These are phyloP conservation scores for Triplophysa bombifrons DNA, from an alignment of 2,797 vertebrate species.

Conservation along the genomic window DNA sequence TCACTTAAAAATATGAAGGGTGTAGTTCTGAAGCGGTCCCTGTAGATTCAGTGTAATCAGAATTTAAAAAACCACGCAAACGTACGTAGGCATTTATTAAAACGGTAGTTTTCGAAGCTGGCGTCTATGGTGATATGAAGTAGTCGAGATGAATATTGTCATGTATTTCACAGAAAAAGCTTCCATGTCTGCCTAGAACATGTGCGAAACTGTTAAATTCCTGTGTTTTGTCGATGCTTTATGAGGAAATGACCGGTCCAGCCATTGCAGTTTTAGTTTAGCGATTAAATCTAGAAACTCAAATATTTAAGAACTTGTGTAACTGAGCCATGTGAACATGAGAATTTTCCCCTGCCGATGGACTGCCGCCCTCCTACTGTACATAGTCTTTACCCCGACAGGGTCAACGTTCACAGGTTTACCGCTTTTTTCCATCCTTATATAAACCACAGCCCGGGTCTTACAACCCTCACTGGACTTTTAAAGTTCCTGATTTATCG, in stretches of 20 bases:
- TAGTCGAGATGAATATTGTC: neutral
- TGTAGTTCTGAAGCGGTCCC: neutral
- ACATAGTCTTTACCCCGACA: slow-evolving; percentile 61
- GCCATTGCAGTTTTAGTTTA: slow-evolving; percentile 48
- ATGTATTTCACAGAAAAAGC: slow-evolving; percentile 2
- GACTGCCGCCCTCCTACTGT: slow-evolving; percentile 72
- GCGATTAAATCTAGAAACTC: slow-evolving; percentile 60
- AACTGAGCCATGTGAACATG: slow-evolving; percentile 73
- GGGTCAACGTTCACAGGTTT: slow-evolving; percentile 8
- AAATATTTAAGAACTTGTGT: slow-evolving; percentile 70
- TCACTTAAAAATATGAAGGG: slow-evolving; percentile 13
- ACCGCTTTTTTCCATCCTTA: neutral
- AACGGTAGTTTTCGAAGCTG: neutral
- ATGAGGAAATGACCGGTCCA: slow-evolving; percentile 35
- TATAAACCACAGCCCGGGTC: slow-evolving; percentile 16
- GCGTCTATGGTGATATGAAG: slow-evolving; percentile 3
- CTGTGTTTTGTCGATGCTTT: slow-evolving; percentile 58
- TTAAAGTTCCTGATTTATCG: slow-evolving; percentile 11
- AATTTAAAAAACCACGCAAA: slow-evolving; percentile 11
- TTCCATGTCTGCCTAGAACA: neutral
- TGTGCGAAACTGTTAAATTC: neutral
- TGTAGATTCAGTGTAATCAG: slow-evolving; percentile 11
- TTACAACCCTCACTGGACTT: slow-evolving; percentile 39
- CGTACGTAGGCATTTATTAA: slow-evolving; percentile 4
- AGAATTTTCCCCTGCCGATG: slow-evolving; percentile 51